Evolutionary conservation across 2,113 vertebrate genomes (phyloP).

Genomic region (Talpa occidentalis): DNA sequence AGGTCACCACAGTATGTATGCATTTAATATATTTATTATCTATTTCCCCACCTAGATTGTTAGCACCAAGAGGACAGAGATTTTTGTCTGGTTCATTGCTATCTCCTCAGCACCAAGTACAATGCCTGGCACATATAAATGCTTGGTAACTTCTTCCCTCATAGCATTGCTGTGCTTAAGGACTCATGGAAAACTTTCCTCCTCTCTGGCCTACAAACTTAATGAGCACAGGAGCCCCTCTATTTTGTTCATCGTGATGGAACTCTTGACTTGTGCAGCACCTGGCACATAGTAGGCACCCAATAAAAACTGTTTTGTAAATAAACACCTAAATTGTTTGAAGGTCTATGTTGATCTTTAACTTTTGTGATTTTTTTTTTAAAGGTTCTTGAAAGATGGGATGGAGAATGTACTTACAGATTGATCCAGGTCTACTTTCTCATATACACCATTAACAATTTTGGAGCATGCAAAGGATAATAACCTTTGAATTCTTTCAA

Average conservation of each 20-base stretch:
- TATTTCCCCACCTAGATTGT: neutral
- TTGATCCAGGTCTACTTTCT: neutral
- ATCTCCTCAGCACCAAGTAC: neutral
- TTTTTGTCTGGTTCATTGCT: neutral
- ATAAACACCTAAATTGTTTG: neutral
- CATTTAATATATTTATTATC: neutral
- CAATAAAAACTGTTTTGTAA: neutral
- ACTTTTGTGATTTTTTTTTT: neutral
- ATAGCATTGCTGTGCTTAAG: neutral
- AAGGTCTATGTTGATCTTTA: neutral
- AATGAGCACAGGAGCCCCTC: neutral
- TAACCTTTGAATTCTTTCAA: conserved; percentile 20
- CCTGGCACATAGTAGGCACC: neutral
- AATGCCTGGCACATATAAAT: neutral
- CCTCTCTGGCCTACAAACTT: neutral
- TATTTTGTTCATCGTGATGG: neutral
- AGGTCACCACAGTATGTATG: neutral
- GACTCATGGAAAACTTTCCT: neutral
- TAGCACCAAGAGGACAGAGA: neutral
- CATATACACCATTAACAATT: neutral
- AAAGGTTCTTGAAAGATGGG: neutral
- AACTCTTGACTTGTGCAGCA: neutral
- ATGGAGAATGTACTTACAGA: neutral
- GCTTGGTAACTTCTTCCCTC: neutral
- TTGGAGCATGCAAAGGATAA: neutral